Conservation (phyloP, 2,888 invertebrate genomes). For the Ctena decussata region DNA sequence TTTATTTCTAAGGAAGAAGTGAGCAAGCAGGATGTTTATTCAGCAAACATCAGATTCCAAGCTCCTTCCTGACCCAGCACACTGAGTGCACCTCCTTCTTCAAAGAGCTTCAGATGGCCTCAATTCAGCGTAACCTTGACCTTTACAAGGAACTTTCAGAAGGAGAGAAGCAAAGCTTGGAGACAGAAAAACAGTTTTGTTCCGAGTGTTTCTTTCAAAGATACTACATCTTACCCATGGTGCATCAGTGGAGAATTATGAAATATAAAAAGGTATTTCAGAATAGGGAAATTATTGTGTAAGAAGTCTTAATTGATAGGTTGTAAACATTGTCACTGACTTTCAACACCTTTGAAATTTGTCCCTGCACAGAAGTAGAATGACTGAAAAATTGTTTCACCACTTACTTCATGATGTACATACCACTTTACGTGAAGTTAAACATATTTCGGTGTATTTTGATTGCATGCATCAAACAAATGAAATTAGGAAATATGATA, state of each 20-base stretch:
- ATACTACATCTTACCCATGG: constrained; percentile 60
- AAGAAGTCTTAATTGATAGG: too few relatives aligned
- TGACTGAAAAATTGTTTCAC: too few relatives aligned
- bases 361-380: too few relatives aligned
- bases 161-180: constrained; percentile 48
- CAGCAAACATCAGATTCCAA: constrained; percentile 64
- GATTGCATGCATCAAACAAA: too few relatives aligned
- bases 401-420: too few relatives aligned
- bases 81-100: constrained; percentile 70
- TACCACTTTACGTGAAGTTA: too few relatives aligned
- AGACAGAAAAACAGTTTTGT: constrained; percentile 65
- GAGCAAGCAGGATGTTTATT: constrained; percentile 55
- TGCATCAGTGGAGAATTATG: constrained; percentile 51
- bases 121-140: constrained; percentile 76
- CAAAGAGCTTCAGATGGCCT: constrained; percentile 71
- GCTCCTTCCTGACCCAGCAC: constrained; percentile 73
- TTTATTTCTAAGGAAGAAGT: constrained; percentile 18
- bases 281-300: too few relatives aligned
- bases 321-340: too few relatives aligned
- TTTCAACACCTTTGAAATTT: too few relatives aligned
- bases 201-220: constrained; percentile 61
- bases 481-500: too few relatives aligned
- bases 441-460: too few relatives aligned
- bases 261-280: constrained; percentile 43
- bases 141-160: constrained; percentile 63